A percentile compares a stretch with the other conserved stretches of the same genome.
Evolutionary conservation across 2,888 invertebrate species (phyloP).

Genomic region (Drosophila antonietae): DNA sequence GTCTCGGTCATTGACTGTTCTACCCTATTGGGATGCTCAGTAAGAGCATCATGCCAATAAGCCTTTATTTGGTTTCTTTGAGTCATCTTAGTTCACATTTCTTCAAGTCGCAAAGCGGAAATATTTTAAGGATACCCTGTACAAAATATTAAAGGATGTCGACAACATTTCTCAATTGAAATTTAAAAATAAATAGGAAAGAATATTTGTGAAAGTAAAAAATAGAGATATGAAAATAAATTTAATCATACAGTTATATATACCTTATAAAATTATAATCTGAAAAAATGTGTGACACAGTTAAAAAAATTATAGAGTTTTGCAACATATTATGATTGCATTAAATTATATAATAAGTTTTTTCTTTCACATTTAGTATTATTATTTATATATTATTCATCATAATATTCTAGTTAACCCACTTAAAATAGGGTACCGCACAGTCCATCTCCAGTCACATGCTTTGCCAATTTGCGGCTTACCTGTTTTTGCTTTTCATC

Average conservation of each 20-base stretch:
- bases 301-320: neutral
- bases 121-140: conserved; percentile 1
- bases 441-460: neutral
- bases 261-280: too few relatives aligned
- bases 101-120: neutral
- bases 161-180: neutral
- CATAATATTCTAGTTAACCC: neutral
- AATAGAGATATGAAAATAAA: too few relatives aligned
- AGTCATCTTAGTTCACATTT: neutral
- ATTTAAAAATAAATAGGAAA: neutral
- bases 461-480: conserved; percentile 24
- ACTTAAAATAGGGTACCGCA: conserved; percentile 11
- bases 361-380: neutral
- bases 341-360: neutral
- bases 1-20: neutral
- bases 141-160: neutral
- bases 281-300: neutral
- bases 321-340: neutral
- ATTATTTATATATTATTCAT: neutral
- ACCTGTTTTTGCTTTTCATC: conserved; percentile 59
- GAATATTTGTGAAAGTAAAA: neutral
- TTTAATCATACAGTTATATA: too few relatives aligned
- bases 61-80: neutral
- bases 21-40: neutral
- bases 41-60: neutral